Evolutionary conservation across 2,888 invertebrate genomes (phyloP), one percentile per base, ranked within the genome.

Genomic region (Tetanocera ferruginea): DNA sequence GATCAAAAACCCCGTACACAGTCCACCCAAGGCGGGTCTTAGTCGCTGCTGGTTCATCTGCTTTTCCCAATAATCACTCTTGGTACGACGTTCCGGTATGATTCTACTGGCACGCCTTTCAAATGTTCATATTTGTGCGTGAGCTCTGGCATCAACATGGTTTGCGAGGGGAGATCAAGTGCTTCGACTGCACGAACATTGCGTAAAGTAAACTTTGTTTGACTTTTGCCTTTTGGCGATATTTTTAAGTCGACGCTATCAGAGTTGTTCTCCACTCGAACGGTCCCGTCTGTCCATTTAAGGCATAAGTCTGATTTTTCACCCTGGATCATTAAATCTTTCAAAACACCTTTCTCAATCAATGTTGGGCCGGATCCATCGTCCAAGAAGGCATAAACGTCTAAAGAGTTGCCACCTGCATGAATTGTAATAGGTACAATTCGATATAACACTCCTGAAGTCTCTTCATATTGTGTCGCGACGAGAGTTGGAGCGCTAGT

Each of bases 41-140:
- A 57, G 28, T 77, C 2, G 60, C 60, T 49, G 77, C 71, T 0
- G 80, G 79, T 52, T 81, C 79, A 23, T 76, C 79, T 78, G 74
- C 76, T 77, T 11, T 80, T 25, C 5, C 80, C 78, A 23, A 81
- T 81, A n/a, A 81, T 76, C 5, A 81, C 17, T 17, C 66, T 75
- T n/a, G 79, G 76, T 3, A 49, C 57, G 1, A 69, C 76, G 17
- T 77, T 72, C 0, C 62, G 49, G 43, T 78, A 80, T 17, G 78
- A 78, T 8, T 19, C 43, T 8, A 77, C 31, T 23, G 76, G 66
- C 17, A 79, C 17, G 11, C 78, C 79, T 64, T 52, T 76, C 5
- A 67, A n/a, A 67, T 67, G 43, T 25, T 60, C 4, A 1, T 60
- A 60, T 25, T 60, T 60, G 11, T 60, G 8, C 2, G 76, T 78